Base-by-base conservation (phyloP, 2,797 vertebrate genomes). In the Sorex maritimensis region DNA sequence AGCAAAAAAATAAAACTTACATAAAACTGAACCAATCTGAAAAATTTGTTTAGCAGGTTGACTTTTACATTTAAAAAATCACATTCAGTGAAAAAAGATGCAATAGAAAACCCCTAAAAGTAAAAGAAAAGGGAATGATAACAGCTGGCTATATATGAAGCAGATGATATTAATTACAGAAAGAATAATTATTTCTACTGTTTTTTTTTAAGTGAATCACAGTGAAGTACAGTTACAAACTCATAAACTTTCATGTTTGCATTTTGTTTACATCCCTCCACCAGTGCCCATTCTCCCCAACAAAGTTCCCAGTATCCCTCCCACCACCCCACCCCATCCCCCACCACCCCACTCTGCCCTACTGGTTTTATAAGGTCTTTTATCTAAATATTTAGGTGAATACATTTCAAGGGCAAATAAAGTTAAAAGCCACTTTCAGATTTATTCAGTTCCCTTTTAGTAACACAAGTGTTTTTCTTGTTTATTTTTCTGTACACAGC, bases 61-160 rank as follows among this genome's bases (percentile, higher is more conserved):
- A 44, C 9, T 81, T 21, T 73, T 82, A 73, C 23, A 82, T 79
- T 91, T 94, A 58, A 0, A 77, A 92, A 82, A 46, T 81, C 24
- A 83, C 78, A 30, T 58, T 69, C 6, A 91, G 69, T 89, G 52
- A 0, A 6, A 86, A 89, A 84, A 82, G 26, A 63, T 55, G 67
- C 3, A 77, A 6, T 67, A 80, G 28, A 80, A 86, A 69, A 0
- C 8, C 11, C 52, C 17, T 91, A 52, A 2, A 85, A 81, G 73
- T 90, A 91, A 91, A 86, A 19, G 19, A 14, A 92, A 93, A 63
- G 10, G 17, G 86, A 93, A 63, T 69, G 38, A 52, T 26, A 78
- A 28, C 55, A 65, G 8, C 78, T 89, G 23, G 19, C 38, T 86
- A 0, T 30, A 19, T 85, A 79, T 75, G 6, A 86, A 28, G 41